Conservation (phyloP, 2,113 vertebrate genomes). For the Nematolebias whitei region DNA sequence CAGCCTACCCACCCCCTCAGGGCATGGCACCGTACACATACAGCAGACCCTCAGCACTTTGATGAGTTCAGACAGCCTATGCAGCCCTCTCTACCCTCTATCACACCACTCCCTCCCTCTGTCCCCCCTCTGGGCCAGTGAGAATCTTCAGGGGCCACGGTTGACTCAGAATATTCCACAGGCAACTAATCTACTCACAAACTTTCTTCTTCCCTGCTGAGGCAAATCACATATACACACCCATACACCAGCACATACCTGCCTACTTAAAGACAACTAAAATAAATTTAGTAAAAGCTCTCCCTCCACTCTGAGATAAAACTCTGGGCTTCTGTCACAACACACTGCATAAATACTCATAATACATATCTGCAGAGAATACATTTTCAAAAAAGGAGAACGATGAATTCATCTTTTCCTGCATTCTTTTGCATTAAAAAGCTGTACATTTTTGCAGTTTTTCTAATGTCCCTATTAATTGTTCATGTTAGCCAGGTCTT, state of each 20-base stretch:
- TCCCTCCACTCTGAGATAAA: constrained; percentile 42
- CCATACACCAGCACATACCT: neutral
- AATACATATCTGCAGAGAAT: constrained; percentile 22
- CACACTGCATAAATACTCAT: constrained; percentile 50
- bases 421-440: constrained; percentile 53
- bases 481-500: constrained; percentile 67
- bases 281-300: constrained; percentile 57
- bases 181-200: constrained; percentile 62
- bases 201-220: constrained; percentile 53
- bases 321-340: constrained; percentile 41
- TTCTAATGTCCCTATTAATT: constrained; percentile 77
- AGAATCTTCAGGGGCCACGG: constrained; percentile 61
- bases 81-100: constrained; percentile 36
- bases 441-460: constrained; percentile 43
- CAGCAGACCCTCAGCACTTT: constrained; percentile 66
- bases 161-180: constrained; percentile 73
- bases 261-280: constrained; percentile 47
- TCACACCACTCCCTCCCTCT: constrained; percentile 33
- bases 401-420: constrained; percentile 52
- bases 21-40: constrained; percentile 52
- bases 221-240: constrained; percentile 23
- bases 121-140: constrained; percentile 48
- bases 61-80: constrained; percentile 67
- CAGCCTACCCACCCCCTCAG: constrained; percentile 35
- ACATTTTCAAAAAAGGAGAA: constrained; percentile 49